Evolutionary conservation across 2,113 vertebrate species (phyloP).

Genomic region (Acrocephalus kingi): DNA sequence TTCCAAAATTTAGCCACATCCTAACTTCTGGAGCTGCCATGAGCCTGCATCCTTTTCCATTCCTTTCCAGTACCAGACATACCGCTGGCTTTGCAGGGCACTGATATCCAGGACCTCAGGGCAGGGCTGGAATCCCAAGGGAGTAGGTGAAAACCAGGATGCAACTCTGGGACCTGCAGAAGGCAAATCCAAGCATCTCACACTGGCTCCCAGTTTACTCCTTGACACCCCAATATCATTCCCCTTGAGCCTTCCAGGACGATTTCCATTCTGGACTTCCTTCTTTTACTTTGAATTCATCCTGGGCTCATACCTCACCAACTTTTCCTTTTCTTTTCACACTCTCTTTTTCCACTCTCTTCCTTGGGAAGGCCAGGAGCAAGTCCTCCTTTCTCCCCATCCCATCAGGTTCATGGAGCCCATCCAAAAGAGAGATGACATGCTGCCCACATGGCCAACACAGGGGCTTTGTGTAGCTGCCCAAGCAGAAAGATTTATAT

Average conservation of each 20-base stretch:
- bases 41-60: neutral
- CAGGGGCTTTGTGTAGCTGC: neutral
- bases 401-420: neutral
- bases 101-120: neutral
- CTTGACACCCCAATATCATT: neutral
- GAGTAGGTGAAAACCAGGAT: fast-evolving
- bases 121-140: neutral
- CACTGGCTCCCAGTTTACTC: fast-evolving
- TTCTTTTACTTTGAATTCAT: neutral
- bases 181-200: neutral
- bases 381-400: neutral
- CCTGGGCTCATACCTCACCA: neutral
- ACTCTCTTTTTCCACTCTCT: neutral
- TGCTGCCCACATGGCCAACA: fast-evolving
- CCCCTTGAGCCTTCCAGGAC: neutral
- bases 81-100: neutral
- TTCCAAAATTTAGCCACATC: neutral
- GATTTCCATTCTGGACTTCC: neutral
- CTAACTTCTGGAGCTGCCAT: neutral
- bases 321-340: neutral
- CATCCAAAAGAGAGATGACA: neutral
- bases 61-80: neutral
- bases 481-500: neutral
- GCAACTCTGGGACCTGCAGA: neutral
- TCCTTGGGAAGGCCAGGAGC: neutral